phyloP scores from a whole-genome alignment of 2,113 vertebrate species.

The Craseonycteris thonglongyai region DNA sequence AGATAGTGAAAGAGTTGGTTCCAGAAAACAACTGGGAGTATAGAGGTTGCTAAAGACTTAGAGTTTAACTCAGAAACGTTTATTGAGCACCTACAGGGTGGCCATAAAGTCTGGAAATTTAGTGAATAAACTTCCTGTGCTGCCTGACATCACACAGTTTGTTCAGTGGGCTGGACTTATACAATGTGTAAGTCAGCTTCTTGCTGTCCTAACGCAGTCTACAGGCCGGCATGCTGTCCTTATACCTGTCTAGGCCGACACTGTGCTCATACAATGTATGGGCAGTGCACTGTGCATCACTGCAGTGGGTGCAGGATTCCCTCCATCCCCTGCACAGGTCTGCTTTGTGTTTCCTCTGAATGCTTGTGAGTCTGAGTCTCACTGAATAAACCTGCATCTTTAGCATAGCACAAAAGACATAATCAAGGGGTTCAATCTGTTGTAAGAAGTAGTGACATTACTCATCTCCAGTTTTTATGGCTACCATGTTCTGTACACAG shows the following conservation, averaged over 20 bases:
- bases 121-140: too few species aligned
- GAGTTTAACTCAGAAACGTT: background rate
- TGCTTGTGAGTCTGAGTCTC: background rate
- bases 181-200: too few species aligned
- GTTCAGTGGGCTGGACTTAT: too few species aligned
- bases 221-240: background rate
- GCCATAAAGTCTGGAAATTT: background rate
- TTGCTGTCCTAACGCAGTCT: too few species aligned
- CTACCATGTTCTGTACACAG: background rate
- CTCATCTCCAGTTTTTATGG: background rate
- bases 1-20: background rate
- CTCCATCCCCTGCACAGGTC: fast-evolving
- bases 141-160: fast-evolving
- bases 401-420: background rate
- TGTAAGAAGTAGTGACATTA: background rate
- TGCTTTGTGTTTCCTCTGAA: background rate
- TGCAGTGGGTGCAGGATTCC: fast-evolving
- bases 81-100: background rate
- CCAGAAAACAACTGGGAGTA: background rate
- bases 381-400: background rate
- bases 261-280: fast-evolving
- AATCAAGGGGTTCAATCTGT: background rate
- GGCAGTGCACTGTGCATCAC: fast-evolving
- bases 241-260: too few species aligned
- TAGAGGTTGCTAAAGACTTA: background rate